phyloP scores from a whole-genome alignment of 1,140 invertebrate genomes.

The Lutraria rhynchaena region DNA sequence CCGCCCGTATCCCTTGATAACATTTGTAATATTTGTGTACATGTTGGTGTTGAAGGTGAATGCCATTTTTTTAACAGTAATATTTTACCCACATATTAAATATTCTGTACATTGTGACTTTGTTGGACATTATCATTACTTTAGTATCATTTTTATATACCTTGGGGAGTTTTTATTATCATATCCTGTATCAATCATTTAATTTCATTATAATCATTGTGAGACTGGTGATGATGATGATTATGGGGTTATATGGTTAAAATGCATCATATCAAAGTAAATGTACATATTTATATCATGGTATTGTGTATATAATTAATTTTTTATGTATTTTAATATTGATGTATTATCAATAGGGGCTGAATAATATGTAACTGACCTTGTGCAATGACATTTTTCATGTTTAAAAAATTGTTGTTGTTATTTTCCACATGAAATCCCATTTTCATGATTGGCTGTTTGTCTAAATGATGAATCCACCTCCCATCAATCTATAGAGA shows the following conservation, averaged over 20 bases:
- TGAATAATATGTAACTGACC: not conserved
- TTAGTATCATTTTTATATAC: slow-evolving; percentile 7
- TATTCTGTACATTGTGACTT: not conserved
- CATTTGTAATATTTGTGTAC: not conserved
- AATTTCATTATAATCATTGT: not conserved
- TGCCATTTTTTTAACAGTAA: not conserved
- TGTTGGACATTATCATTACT: slow-evolving; percentile 5
- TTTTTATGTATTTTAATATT: slow-evolving; percentile 2
- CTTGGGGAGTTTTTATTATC: not conserved
- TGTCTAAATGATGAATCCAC: not conserved
- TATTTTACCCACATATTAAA: not conserved
- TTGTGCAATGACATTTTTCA: slow-evolving; percentile 30
- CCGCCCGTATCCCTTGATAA: not conserved
- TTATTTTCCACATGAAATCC: slow-evolving; percentile 13
- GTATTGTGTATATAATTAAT: not conserved
- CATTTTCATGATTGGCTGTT: not conserved
- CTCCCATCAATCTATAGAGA: not conserved
- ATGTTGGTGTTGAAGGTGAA: slow-evolving; percentile 10
- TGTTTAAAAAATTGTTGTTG: not conserved
- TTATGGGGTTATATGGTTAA: not conserved
- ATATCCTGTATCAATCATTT: no score
- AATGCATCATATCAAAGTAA: not conserved
- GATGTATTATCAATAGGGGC: not conserved
- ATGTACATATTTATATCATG: not conserved
- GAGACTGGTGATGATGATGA: not conserved